phyloP scores from a whole-genome alignment of 2,888 invertebrate species.

The Argyresthia albistria region DNA sequence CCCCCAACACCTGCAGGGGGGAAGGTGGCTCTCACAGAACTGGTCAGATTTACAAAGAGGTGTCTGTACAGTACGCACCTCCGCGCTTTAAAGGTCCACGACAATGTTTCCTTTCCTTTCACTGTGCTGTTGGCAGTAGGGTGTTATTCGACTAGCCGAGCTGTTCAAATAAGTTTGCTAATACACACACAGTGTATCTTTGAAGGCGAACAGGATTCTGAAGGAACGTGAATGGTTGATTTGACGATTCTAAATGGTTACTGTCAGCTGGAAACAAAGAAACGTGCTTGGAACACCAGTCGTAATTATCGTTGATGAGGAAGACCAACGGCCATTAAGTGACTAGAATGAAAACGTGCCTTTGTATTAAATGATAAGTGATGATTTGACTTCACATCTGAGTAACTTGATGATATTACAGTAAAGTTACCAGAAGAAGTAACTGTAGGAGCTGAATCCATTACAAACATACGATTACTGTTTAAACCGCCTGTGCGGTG shows the following conservation, averaged over 20 bases:
- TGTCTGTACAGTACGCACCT: constrained; percentile 58
- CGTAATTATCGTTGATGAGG: neutral
- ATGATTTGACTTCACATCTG: neutral
- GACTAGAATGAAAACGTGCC: neutral
- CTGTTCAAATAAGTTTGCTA: constrained; percentile 15
- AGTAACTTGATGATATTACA: neutral
- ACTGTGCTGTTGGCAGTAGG: constrained; percentile 31
- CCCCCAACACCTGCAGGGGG: constrained; percentile 21
- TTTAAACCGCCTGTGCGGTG: neutral
- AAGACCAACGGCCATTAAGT: neutral
- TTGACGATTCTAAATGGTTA: constrained; percentile 25
- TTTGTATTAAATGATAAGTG: neutral
- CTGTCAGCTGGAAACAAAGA: neutral
- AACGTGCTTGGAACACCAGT: neutral
- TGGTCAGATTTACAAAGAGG: constrained; percentile 57
- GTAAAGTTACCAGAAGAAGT: neutral
- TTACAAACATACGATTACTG: neutral
- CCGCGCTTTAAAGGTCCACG: constrained; percentile 53
- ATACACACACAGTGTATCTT: constrained; percentile 30
- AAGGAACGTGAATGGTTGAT: constrained; percentile 48
- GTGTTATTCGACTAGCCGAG: constrained; percentile 24
- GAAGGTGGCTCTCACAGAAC: constrained; percentile 35
- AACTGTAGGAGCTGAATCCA: neutral
- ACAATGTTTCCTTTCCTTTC: constrained; percentile 34
- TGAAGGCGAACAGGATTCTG: constrained; percentile 61